phyloP scores from a whole-genome alignment of 1,140 invertebrate species.

The Bombus sylvicola region DNA sequence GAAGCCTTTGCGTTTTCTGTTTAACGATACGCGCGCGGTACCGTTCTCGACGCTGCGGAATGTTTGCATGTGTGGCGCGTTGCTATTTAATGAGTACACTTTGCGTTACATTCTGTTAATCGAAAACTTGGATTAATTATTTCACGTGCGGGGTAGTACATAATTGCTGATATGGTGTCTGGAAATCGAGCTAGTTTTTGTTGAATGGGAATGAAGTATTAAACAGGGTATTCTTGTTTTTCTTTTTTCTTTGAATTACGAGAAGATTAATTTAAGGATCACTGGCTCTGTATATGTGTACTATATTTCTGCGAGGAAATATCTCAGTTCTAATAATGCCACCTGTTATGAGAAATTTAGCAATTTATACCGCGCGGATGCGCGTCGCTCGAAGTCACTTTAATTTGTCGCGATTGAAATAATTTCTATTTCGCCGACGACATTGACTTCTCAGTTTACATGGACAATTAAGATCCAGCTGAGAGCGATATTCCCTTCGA shows the following conservation, averaged over 20 bases:
- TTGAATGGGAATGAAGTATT: neutral
- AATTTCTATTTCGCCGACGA: slow-evolving; percentile 6
- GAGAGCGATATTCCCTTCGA: neutral
- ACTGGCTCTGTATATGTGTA: neutral
- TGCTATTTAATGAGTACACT: slow-evolving; percentile 9
- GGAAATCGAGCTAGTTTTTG: neutral
- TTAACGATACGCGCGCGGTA: neutral
- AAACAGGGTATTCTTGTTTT: neutral
- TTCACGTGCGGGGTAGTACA: too few relatives aligned
- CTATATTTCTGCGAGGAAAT: neutral
- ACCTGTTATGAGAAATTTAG: neutral
- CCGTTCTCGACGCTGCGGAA: neutral
- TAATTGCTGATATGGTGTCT: neutral
- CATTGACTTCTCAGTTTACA: slow-evolving; percentile 13
- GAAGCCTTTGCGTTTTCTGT: slow-evolving; percentile 20
- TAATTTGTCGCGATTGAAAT: neutral
- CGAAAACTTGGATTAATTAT: slow-evolving; percentile 4
- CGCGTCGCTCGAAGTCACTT: neutral
- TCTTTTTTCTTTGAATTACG: neutral
- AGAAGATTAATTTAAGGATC: neutral
- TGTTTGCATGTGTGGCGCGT: slow-evolving; percentile 9
- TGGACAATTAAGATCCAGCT: slow-evolving; percentile 36
- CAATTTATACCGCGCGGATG: neutral
- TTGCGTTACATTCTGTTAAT: slow-evolving; percentile 3
- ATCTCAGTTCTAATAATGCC: neutral